phyloP scores from a whole-genome alignment of 1,140 invertebrate genomes.

The Grapholita molesta region DNA sequence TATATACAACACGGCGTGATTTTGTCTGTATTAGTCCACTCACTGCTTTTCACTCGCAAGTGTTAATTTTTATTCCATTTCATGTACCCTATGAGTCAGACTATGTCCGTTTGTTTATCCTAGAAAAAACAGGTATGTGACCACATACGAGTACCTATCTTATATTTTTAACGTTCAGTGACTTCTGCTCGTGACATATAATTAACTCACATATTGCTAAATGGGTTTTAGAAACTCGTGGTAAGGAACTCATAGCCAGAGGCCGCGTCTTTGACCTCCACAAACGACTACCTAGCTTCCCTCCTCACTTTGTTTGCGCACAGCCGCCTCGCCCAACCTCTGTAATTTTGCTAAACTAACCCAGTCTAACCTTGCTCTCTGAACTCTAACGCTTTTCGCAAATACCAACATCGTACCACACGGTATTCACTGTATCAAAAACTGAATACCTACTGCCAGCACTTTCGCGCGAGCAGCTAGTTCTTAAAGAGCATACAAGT shows the following conservation, averaged over 20 bases:
- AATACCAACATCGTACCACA: neutral
- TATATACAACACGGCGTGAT: too few species aligned
- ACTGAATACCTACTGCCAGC: too few species aligned
- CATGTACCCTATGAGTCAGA: too few species aligned
- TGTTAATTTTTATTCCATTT: too few species aligned
- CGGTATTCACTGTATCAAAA: neutral
- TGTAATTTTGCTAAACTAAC: constrained; percentile 38
- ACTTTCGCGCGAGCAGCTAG: too few species aligned
- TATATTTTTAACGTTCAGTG: neutral
- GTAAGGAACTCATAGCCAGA: constrained; percentile 5
- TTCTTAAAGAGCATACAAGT: too few species aligned
- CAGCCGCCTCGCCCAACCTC: constrained; percentile 35
- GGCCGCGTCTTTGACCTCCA: constrained; percentile 27
- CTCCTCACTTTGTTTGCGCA: constrained; percentile 43
- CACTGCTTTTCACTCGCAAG: too few species aligned
- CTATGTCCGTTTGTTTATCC: too few species aligned
- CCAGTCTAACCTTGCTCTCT: constrained; percentile 40
- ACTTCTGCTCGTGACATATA: neutral
- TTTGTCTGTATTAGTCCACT: too few species aligned
- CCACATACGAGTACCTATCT: too few species aligned
- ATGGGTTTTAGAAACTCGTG: neutral
- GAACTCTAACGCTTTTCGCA: constrained; percentile 52
- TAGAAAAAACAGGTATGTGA: too few species aligned
- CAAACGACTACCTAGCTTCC: constrained; percentile 34
- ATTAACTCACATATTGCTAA: neutral